Percentiles rank a stretch among this genome's conserved stretches.
Conservation (phyloP, 2,113 vertebrate species). For the Triplophysa tibetana region DNA sequence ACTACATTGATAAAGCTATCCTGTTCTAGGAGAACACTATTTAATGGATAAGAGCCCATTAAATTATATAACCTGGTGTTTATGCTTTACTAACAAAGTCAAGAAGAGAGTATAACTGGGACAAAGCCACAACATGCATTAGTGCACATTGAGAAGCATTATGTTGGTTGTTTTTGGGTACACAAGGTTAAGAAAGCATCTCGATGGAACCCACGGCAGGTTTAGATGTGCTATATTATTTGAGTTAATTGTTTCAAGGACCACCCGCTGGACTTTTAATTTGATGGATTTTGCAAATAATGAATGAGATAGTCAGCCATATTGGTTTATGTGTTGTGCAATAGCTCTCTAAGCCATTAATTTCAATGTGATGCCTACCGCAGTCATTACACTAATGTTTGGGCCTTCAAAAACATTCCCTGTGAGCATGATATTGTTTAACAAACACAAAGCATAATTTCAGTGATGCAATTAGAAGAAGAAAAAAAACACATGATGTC, state of each 20-base stretch:
- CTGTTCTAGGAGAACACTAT: constrained; percentile 48
- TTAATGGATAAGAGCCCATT: constrained; percentile 69
- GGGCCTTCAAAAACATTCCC: too few species aligned
- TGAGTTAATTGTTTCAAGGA: neutral
- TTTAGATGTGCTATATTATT: neutral
- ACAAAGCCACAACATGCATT: constrained; percentile 13
- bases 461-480: neutral
- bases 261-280: neutral
- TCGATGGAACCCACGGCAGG: neutral
- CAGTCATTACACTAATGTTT: too few species aligned
- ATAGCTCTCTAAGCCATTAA: too few species aligned
- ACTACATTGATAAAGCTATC: constrained; percentile 28
- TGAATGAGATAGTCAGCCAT: too few species aligned
- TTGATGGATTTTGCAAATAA: neutral
- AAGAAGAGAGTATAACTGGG: constrained; percentile 50
- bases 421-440: too few species aligned
- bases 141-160: constrained; percentile 9
- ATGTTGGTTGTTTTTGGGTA: constrained; percentile 5
- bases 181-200: neutral
- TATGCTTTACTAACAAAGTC: constrained; percentile 34
- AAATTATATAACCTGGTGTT: constrained; percentile 60
- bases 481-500: neutral
- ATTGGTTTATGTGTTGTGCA: too few species aligned
- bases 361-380: too few species aligned
- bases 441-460: neutral